phyloP scores from a whole-genome alignment of 2,113 vertebrate genomes.

The Sinosuthora webbiana region DNA sequence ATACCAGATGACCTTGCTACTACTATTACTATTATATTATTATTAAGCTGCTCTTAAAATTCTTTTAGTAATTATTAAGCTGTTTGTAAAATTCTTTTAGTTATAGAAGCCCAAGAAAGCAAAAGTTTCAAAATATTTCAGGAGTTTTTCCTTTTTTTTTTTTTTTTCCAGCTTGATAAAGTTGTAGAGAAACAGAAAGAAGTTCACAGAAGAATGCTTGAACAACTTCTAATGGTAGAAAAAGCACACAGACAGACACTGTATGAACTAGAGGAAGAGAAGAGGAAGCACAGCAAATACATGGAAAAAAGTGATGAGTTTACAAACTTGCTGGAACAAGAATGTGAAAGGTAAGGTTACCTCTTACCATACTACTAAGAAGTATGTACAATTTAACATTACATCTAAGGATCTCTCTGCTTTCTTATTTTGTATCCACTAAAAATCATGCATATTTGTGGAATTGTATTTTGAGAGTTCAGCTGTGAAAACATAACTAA shows the following conservation, averaged over 20 bases:
- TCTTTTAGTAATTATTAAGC: not conserved
- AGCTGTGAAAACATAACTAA: not conserved
- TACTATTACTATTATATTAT: not conserved
- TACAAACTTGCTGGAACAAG: conserved; percentile 82
- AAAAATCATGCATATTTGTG: not conserved
- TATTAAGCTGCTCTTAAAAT: not conserved
- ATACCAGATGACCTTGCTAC: not conserved
- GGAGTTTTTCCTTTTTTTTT: not conserved
- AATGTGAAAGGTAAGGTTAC: conserved; percentile 87
- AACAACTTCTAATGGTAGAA: conserved; percentile 82
- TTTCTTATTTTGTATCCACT: not conserved
- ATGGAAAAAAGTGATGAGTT: conserved; percentile 82
- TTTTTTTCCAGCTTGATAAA: conserved; percentile 79
- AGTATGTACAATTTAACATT: not conserved
- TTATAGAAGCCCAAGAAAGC: not conserved
- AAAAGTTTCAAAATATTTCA: conserved; percentile 15
- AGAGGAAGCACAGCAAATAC: conserved; percentile 80
- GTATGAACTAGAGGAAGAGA: conserved; percentile 80
- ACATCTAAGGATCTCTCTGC: not conserved
- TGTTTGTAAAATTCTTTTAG: not conserved
- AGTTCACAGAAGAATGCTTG: conserved; percentile 77
- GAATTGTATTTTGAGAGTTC: not conserved
- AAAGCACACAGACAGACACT: conserved; percentile 79
- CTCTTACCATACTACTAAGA: not conserved
- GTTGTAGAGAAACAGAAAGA: conserved; percentile 79